These are phyloP conservation scores for Tyria jacobaeae DNA, from an alignment of 2,888 invertebrate genomes.

Conservation along the genomic window DNA sequence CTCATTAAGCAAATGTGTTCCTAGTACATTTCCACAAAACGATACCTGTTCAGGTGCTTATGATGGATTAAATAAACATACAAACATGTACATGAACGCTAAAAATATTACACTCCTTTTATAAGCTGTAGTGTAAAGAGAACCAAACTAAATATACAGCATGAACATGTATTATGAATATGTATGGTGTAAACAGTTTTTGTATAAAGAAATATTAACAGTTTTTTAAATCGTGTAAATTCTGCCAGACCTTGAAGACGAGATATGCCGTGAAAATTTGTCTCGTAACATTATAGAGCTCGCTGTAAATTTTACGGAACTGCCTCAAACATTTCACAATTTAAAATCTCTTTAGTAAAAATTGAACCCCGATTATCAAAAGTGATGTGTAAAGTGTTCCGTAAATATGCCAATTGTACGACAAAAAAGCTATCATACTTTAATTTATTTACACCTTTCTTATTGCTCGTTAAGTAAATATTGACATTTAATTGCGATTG, in stretches of 20 bases:
- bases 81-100: too few relatives aligned
- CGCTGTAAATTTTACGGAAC: constrained; percentile 41
- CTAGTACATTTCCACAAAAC: too few relatives aligned
- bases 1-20: too few relatives aligned
- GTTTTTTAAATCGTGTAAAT: constrained; percentile 17
- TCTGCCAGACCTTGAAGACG: constrained; percentile 32
- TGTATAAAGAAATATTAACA: neutral
- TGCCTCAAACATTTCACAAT: constrained; percentile 40
- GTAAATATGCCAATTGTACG: neutral
- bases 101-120: too few relatives aligned
- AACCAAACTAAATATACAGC: too few relatives aligned
- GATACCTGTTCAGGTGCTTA: too few relatives aligned
- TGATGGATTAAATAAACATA: too few relatives aligned
- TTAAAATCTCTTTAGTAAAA: constrained; percentile 35
- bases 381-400: neutral
- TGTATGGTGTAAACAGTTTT: neutral
- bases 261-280: constrained; percentile 35
- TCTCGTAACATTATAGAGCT: constrained; percentile 35
- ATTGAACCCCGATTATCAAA: constrained; percentile 23
- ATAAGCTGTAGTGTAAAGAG: too few relatives aligned
- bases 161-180: too few relatives aligned
- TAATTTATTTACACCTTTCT: constrained; percentile 2
- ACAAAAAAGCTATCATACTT: neutral
- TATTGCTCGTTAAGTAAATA: neutral
- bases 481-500: constrained; percentile 2